Percentiles rank a stretch among this genome's conserved stretches.
Conservation (phyloP, 2,113 vertebrate species). For the Typhlomys cinereus region DNA sequence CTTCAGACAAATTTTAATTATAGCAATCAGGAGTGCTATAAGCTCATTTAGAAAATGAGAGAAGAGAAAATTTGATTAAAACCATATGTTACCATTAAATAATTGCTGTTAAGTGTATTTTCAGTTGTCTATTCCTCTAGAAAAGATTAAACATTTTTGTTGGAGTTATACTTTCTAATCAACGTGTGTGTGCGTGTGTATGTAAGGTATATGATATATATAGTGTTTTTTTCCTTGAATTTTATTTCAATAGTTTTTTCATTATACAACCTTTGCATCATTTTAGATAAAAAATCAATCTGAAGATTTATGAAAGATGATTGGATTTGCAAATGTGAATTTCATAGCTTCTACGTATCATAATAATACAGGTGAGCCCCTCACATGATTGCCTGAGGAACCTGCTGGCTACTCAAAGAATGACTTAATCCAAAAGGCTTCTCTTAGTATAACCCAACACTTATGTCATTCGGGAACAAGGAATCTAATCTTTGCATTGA, state of each 20-base stretch:
- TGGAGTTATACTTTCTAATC: constrained; percentile 1
- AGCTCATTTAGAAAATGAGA: not conserved
- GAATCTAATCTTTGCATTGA: constrained; percentile 9
- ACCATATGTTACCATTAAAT: not conserved
- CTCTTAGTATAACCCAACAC: not conserved
- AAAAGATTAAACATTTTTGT: not conserved
- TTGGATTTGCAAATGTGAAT: not conserved
- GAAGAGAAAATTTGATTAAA: not conserved
- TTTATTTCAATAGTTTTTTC: not conserved
- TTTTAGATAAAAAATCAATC: constrained; percentile 1
- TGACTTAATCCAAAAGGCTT: not conserved
- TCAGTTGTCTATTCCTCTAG: not conserved
- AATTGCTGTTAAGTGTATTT: not conserved
- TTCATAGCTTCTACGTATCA: not conserved
- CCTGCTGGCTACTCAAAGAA: not conserved
- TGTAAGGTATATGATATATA: not conserved
- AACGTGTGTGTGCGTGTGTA: not conserved
- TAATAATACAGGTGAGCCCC: not conserved
- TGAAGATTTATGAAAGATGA: not conserved
- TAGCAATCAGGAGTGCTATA: not conserved
- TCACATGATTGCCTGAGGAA: not conserved
- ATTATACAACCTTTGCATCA: not conserved
- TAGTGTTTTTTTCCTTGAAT: not conserved
- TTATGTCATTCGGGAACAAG: not conserved
- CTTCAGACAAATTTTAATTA: not conserved